Base-by-base conservation (phyloP, 2,797 vertebrate species). In the Fundulus diaphanus region DNA sequence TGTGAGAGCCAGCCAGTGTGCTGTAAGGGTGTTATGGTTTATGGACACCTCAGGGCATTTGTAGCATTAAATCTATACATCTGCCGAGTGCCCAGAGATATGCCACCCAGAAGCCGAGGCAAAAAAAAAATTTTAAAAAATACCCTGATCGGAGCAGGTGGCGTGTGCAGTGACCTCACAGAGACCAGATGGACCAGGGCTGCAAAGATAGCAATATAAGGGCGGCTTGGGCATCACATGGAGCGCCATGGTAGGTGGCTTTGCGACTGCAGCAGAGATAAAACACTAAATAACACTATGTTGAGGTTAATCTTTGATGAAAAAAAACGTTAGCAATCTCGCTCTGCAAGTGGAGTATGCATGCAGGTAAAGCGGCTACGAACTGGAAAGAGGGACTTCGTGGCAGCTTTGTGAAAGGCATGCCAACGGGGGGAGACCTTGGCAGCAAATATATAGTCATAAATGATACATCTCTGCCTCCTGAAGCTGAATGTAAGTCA, bases 121-220 rank as follows among this genome's bases (percentile, higher is more conserved):
- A 15, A 85, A n/a, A 16, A 16, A 7, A 20, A 20, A 20, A 1
- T n/a, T n/a, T n/a, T n/a, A 61, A 61, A 33, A 33, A 35, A 61
- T 4, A 20, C 59, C 80, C 87, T 69, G 77, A 91, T 86, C 73
- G 0, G 90, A 93, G 91, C 93, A 94, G 92, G 92, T 93, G 92
- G 93, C n/a, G 86, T 93, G 92, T 91, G 90, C 92, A 91, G 85
- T 93, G 92, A 94, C 93, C 94, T 93, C 88, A 91, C 88, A 79
- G 80, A 90, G 92, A 88, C 91, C 93, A 93, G 88, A 93, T 93
- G 93, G 93, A 93, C 88, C 85, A 59, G 76, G 72, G 80, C 77
- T 72, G 76, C 85, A 49, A 81, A 84, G 89, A 88, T 76, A 57
- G 37, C 68, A 82, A 82, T 82, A 82, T 74, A 86, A 77, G 82